A percentile compares a stretch with the other conserved stretches of the same genome.
phyloP scores from a whole-genome alignment of 2,113 vertebrate species.

The Sinocyclocheilus maitianheensis region DNA sequence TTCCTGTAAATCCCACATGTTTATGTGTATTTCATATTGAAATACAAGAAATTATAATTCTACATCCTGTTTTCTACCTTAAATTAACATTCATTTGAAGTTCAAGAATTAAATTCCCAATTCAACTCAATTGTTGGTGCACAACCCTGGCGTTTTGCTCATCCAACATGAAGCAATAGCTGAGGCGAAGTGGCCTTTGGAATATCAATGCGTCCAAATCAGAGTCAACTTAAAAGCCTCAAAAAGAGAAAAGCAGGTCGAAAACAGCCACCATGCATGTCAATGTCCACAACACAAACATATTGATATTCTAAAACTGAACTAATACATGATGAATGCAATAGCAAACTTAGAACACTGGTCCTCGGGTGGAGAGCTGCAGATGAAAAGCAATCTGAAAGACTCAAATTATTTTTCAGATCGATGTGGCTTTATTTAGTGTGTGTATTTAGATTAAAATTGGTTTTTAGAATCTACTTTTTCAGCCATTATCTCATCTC shows the following conservation, averaged over 20 bases:
- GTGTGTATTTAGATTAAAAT: slow-evolving; percentile 39
- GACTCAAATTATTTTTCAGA: slow-evolving; percentile 32
- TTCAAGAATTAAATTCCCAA: too few species aligned
- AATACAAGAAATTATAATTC: too few species aligned
- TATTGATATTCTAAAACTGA: slow-evolving; percentile 42
- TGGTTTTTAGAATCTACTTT: slow-evolving; percentile 38
- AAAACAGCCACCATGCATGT: slow-evolving; percentile 6
- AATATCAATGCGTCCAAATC: slow-evolving; percentile 11
- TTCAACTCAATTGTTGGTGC: background rate
- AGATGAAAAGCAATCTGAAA: slow-evolving; percentile 32
- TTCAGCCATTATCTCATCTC: slow-evolving; percentile 44
- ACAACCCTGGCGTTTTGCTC: background rate
- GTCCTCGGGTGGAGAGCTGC: slow-evolving; percentile 17
- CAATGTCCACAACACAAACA: slow-evolving; percentile 23
- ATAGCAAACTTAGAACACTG: slow-evolving; percentile 27
- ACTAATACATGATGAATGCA: slow-evolving; percentile 39
- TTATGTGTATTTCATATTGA: too few species aligned
- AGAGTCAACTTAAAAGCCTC: background rate
- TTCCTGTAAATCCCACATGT: too few species aligned
- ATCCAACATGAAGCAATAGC: background rate
- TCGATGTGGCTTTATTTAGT: slow-evolving; percentile 40
- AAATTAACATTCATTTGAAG: too few species aligned
- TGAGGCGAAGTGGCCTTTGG: background rate
- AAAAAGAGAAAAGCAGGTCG: background rate
- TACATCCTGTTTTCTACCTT: too few species aligned